Conservation (phyloP, 1,140 invertebrate genomes). For the Linepithema humile region DNA sequence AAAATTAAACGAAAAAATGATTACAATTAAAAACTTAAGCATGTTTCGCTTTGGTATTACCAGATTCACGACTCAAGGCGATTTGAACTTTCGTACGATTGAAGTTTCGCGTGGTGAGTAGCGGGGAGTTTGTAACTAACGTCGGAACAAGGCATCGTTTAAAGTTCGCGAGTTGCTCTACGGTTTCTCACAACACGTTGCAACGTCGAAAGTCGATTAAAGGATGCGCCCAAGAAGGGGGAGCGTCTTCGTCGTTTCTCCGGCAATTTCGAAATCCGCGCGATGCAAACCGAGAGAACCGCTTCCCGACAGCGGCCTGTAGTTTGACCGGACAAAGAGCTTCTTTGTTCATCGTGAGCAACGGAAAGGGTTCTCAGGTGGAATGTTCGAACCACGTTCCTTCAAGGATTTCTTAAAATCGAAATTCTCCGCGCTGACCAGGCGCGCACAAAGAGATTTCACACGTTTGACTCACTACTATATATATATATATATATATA, state of each 20-base stretch:
- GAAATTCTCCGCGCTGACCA: constrained; percentile 2
- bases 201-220: constrained; percentile 53
- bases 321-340: constrained; percentile 23
- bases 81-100: constrained; percentile 24
- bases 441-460: constrained; percentile 21
- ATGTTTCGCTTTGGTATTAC: constrained; percentile 34
- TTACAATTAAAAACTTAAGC: constrained; percentile 25
- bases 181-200: constrained; percentile 19
- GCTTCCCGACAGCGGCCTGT: background rate
- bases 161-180: constrained; percentile 25
- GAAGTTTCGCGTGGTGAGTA: background rate
- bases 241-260: constrained; percentile 32
- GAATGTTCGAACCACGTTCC: background rate
- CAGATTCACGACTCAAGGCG: background rate
- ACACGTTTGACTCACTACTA: background rate
- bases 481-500: too few relatives aligned
- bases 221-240: constrained; percentile 46
- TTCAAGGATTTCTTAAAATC: constrained; percentile 46
- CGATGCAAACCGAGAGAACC: constrained; percentile 7
- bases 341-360: constrained; percentile 12
- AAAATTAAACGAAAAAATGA: background rate
- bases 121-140: constrained; percentile 21
- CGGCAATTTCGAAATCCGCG: constrained; percentile 50
- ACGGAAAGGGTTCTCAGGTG: constrained; percentile 35
- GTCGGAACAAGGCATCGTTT: constrained; percentile 36